Conservation (phyloP, 37 sponge, comb jelly and placozoan genomes). For the Amphimedon queenslandica region DNA sequence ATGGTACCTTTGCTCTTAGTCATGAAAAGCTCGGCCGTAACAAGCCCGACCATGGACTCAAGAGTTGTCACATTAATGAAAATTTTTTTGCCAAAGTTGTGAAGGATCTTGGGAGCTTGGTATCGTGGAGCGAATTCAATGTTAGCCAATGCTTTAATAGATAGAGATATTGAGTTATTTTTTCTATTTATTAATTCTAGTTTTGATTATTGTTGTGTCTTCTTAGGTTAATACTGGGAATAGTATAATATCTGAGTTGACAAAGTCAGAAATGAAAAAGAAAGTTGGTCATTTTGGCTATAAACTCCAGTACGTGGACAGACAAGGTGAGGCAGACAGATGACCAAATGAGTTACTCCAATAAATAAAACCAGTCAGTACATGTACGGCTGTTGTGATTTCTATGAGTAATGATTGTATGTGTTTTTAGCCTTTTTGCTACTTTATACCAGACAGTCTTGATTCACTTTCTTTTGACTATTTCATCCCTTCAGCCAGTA, state of each 20-base stretch:
- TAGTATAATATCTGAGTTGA: conserved; percentile 80
- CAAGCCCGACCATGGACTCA: conserved; percentile 53
- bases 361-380: too few relatives aligned
- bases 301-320: conserved; percentile 21
- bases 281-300: conserved; percentile 82
- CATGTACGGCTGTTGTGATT: too few relatives aligned
- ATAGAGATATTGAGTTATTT: background rate
- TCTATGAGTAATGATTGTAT: too few relatives aligned
- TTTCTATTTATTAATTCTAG: background rate
- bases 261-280: conserved; percentile 61
- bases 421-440: too few relatives aligned
- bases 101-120: conserved; percentile 31
- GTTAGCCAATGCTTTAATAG: conserved; percentile 23
- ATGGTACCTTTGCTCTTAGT: conserved; percentile 75
- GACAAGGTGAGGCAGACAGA: too few relatives aligned
- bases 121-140: conserved; percentile 14
- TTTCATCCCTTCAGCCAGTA: too few relatives aligned
- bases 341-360: too few relatives aligned
- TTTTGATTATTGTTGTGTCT: conserved; percentile 7
- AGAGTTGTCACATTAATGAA: conserved; percentile 22
- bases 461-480: too few relatives aligned
- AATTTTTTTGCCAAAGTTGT: conserved; percentile 40
- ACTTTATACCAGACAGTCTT: too few relatives aligned
- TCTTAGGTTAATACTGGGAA: conserved; percentile 58
- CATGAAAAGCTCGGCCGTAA: conserved; percentile 79